Evolutionary conservation across 2,797 vertebrate genomes (phyloP).

Genomic region (Xenopus petersii): DNA sequence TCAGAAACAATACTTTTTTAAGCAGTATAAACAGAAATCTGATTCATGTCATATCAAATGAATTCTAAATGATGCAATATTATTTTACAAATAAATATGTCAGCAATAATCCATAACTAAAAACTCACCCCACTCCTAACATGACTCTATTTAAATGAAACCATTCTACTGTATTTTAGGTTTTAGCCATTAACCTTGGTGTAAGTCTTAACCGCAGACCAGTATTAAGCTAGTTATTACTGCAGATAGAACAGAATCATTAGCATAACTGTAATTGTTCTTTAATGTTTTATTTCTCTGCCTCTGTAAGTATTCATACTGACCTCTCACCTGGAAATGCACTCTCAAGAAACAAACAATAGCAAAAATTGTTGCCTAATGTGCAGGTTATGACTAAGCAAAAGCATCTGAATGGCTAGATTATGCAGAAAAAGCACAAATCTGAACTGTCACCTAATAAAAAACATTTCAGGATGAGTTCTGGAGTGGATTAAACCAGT

Average conservation of each 20-base stretch:
- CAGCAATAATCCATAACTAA: too few species aligned
- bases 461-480: slow-evolving; percentile 43
- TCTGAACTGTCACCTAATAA: slow-evolving; percentile 21
- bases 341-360: slow-evolving; percentile 18
- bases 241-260: slow-evolving; percentile 3
- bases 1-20: too few species aligned
- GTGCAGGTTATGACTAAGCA: slow-evolving; percentile 24
- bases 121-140: too few species aligned
- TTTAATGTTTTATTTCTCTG: slow-evolving; percentile 9
- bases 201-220: slow-evolving; percentile 1
- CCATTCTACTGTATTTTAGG: not conserved
- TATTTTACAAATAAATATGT: too few species aligned
- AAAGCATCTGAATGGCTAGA: slow-evolving; percentile 44
- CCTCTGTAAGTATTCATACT: slow-evolving; percentile 45
- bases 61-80: too few species aligned
- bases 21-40: too few species aligned
- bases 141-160: not conserved
- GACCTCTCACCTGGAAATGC: slow-evolving; percentile 57
- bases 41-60: too few species aligned
- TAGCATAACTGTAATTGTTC: not conserved
- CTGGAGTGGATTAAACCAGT: slow-evolving; percentile 52
- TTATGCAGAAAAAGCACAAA: slow-evolving; percentile 14
- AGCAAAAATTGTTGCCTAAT: slow-evolving; percentile 2
- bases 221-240: not conserved
- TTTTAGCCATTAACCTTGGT: not conserved